Base-by-base conservation (phyloP, 2,888 invertebrate genomes). In the Cactoblastis cactorum region DNA sequence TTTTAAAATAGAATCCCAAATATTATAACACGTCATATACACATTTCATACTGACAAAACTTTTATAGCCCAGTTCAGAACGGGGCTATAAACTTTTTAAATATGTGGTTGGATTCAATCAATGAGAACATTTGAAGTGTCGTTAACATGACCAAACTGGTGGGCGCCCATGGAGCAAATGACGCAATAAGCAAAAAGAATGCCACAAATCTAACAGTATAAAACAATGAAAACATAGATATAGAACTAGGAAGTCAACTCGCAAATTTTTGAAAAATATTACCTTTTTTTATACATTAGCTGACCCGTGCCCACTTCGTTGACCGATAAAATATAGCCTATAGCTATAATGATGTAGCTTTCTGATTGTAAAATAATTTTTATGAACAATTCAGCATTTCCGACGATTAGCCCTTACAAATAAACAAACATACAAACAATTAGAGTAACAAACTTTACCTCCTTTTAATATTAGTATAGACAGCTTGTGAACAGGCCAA, bases 41-140 rank as follows among this genome's bases (percentile, higher is more conserved):
- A 39, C 39, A 22, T 39, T 39, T 39, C 19, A 22, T 22, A 39
- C n/a, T 39, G n/a, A 39, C 22, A 12, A 12, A 12, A 17, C 28
- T 45, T 45, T 45, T 45, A 39, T 22, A 45, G 51, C 53, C 56
- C 56, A 62, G 54, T 61, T 62, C 59, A 58, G 65, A 68, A 62
- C 64, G 57, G 53, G 61, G 63, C 56, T 68, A 71, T 77, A 75
- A 77, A 69, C 59, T 65, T 73, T 41, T 75, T 74, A 77, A 77
- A 79, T 80, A 79, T 80, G 74, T 77, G 67, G 66, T n/a, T 65
- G 58, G 73, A 76, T 78, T 77, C 73, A 77, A 81, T 80, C 77
- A 80, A 75, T 75, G 71, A 63, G 62, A 74, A 77, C 76, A 75
- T 63, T 60, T 62, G 66, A 72, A 73, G 79, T 78, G 75, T 81